Evolutionary conservation across 2,113 vertebrate species (phyloP).

Genomic region (Mionectes macconnelli): DNA sequence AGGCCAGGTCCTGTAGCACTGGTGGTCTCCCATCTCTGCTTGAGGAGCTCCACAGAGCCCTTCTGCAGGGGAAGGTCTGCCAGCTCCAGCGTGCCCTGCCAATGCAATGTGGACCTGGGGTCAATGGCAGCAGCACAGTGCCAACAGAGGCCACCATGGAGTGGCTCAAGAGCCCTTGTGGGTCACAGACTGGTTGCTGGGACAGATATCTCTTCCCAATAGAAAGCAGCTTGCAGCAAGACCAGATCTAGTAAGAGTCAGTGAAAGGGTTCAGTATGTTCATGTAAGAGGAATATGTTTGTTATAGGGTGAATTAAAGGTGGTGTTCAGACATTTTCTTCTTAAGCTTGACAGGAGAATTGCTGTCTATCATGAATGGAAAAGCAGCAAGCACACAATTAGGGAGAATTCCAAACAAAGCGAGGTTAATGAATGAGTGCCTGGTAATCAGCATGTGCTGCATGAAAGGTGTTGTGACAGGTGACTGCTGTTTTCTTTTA

Average conservation of each 20-base stretch:
- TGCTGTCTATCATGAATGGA: neutral
- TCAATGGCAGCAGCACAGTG: neutral
- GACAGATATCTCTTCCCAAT: neutral
- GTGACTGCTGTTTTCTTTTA: constrained; percentile 10
- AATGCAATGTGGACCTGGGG: neutral
- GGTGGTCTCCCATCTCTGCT: constrained; percentile 68
- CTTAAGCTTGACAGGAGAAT: neutral
- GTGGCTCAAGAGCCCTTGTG: fast-evolving
- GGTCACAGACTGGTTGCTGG: neutral
- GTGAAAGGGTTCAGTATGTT: neutral
- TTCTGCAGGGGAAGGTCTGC: constrained; percentile 59
- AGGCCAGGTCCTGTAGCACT: neutral
- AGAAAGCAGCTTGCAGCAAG: neutral
- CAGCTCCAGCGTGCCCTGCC: constrained; percentile 62
- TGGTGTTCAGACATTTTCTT: neutral
- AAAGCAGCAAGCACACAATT: constrained; percentile 37
- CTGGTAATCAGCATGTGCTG: constrained; percentile 4
- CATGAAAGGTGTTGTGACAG: constrained; percentile 28
- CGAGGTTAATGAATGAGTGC: constrained; percentile 28
- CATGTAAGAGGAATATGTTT: neutral
- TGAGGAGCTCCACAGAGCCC: constrained; percentile 64
- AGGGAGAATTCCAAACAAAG: constrained; percentile 20
- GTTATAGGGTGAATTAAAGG: neutral
- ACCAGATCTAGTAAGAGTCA: neutral
- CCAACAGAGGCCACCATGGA: neutral